Evolutionary conservation across 2,797 vertebrate genomes (phyloP).

Genomic region (Scomberomorus guttatus): DNA sequence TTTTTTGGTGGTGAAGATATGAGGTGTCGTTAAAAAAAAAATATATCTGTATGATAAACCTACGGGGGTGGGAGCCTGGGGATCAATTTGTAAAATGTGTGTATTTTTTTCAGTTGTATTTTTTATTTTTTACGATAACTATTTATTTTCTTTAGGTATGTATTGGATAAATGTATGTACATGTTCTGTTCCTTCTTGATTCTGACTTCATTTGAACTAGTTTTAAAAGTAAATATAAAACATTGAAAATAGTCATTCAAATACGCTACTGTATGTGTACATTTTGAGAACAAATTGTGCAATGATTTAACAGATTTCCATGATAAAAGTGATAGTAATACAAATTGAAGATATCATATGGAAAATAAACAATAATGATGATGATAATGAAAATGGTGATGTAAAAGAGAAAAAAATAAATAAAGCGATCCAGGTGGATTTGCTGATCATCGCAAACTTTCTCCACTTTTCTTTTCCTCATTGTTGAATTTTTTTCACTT

Average conservation of each 20-base stretch:
- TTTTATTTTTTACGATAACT: conserved; percentile 88
- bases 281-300: conserved; percentile 86
- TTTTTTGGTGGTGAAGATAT: conserved; percentile 80
- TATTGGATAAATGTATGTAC: conserved; percentile 88
- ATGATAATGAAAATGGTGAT: conserved; percentile 73
- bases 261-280: conserved; percentile 87
- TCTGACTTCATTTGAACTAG: conserved; percentile 83
- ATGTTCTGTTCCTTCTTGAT: conserved; percentile 82
- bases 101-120: conserved; percentile 90
- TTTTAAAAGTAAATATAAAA: conserved; percentile 85
- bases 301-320: conserved; percentile 84
- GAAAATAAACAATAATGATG: conserved; percentile 77
- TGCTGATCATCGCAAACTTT: conserved; percentile 59
- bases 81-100: conserved; percentile 90
- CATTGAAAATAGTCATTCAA: conserved; percentile 82
- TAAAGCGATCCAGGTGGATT: conserved; percentile 76
- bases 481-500: not conserved
- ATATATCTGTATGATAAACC: conserved; percentile 85
- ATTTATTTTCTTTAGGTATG: conserved; percentile 89
- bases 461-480: not conserved
- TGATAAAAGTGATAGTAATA: conserved; percentile 81
- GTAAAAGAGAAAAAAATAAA: conserved; percentile 74
- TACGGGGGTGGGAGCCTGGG: conserved; percentile 76
- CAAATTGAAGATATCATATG: conserved; percentile 78
- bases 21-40: conserved; percentile 76